phyloP scores from a whole-genome alignment of 2,797 vertebrate genomes.

The Danio aesculapii region DNA sequence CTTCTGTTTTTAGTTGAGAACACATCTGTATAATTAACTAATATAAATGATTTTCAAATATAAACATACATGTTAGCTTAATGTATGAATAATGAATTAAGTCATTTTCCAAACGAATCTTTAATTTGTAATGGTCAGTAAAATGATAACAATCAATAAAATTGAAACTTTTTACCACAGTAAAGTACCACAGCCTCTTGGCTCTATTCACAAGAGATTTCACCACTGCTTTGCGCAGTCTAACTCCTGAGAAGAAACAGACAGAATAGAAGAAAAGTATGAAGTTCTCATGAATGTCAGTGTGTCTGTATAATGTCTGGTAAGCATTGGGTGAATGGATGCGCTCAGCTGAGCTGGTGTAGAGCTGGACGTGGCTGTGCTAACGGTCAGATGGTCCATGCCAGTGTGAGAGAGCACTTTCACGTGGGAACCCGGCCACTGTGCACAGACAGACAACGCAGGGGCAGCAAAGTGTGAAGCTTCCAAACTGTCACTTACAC shows the following conservation, averaged over 20 bases:
- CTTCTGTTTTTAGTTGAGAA: no score
- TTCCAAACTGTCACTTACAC: conserved; percentile 79
- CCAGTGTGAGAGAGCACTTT: conserved; percentile 75
- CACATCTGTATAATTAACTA: no score
- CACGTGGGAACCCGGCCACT: conserved; percentile 80
- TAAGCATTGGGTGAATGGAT: conserved; percentile 10
- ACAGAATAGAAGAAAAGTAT: not conserved
- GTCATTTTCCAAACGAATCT: no score
- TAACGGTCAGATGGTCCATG: conserved; percentile 72
- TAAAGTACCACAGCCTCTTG: no score
- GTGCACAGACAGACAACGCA: conserved; percentile 75
- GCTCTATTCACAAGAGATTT: no score
- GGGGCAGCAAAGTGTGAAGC: conserved; percentile 80
- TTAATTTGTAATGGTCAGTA: no score
- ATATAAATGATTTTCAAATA: no score
- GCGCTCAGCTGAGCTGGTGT: not conserved
- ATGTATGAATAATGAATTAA: no score
- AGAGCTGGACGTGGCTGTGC: conserved; percentile 49
- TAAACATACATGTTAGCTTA: no score
- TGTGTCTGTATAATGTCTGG: not conserved
- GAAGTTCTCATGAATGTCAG: not conserved
- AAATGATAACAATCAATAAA: no score
- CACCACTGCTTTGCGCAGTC: no score
- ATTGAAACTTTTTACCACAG: no score
- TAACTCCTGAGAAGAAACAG: not conserved